Base-by-base conservation (phyloP, 2,797 vertebrate genomes). In the Phalanger gymnotis region DNA sequence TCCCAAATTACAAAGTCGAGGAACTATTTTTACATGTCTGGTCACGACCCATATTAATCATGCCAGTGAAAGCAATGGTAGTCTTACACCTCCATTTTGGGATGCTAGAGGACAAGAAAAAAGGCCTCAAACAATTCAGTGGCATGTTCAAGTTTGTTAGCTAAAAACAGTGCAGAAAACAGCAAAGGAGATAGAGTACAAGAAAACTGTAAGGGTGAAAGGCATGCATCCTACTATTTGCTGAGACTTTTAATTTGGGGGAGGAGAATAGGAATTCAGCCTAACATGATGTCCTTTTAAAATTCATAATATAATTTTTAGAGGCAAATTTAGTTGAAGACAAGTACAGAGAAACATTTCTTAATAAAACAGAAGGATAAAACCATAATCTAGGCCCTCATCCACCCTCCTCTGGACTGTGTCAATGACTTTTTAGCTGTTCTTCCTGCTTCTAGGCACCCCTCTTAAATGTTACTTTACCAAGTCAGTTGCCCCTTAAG, bases 11-110 rank as follows among this genome's bases (percentile, higher is more conserved):
- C 4, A 94, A 94, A 95, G 94, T 4, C n/a, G 92, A 96, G 54
- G n/a, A 47, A 55, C 55, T 66, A 93, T 94, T 95, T 91, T 93
- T 95, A 55, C 90, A 94, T 95, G 47, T 94, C 53, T 89, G 73
- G 94, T 95, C 92, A 94, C 47, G 91, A 94, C 90, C 30, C 90
- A 52, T 14, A 61, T 92, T 93, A 95, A 94, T n/a, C 90, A 90
- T 10, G 31, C 14, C 54, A 96, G 92, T 96, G 92, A 94, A 96
- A 93, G 90, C 34, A 93, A 95, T 89, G 47, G 5, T 9, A 93
- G 89, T 94, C 93, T 92, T 92, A 95, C 87, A 90, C 93, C n/a
- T 92, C 47, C 73, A 27, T 47, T 81, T 81, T 81, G 90, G 31
- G 56, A 40, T 95, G 25, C 1, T 93, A 14, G 90, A 96, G 4